A percentile compares a stretch with the other conserved stretches of the same genome.
phyloP scores from a whole-genome alignment of 2,888 invertebrate genomes.

The Siphlonurus alternatus region DNA sequence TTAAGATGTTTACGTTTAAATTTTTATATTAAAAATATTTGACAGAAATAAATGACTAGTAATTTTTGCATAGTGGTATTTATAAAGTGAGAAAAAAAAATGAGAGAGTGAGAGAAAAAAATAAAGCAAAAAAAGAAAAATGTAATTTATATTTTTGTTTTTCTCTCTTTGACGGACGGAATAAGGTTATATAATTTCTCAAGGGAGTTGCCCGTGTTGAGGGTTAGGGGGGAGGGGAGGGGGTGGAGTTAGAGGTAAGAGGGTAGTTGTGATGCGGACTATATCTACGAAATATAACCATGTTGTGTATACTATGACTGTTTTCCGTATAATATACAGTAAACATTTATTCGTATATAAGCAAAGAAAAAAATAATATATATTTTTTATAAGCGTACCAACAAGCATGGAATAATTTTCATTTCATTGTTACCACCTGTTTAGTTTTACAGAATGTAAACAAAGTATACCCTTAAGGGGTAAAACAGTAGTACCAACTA shows the following conservation, averaged over 20 bases:
- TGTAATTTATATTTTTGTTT: slow-evolving; percentile 3
- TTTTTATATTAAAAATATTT: too few relatives aligned
- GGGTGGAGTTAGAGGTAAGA: background rate
- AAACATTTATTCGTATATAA: background rate
- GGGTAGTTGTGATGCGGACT: background rate
- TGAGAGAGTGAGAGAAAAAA: background rate
- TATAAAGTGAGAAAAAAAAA: background rate
- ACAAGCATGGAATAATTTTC: background rate
- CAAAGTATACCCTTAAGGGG: too few relatives aligned
- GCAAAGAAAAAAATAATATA: too few relatives aligned
- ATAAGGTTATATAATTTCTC: background rate
- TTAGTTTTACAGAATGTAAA: background rate
- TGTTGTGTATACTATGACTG: background rate
- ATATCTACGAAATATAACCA: background rate
- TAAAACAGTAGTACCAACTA: too few relatives aligned
- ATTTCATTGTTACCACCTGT: background rate
- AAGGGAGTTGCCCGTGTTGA: background rate
- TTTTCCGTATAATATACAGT: background rate
- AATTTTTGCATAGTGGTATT: background rate
- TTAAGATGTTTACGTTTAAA: too few relatives aligned
- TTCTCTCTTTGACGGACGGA: slow-evolving; percentile 1
- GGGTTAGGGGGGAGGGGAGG: background rate
- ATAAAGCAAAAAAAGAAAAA: background rate
- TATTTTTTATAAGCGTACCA: too few relatives aligned
- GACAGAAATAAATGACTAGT: background rate